phyloP scores from a whole-genome alignment of 2,113 vertebrate genomes.

The Glaucomys volans region DNA sequence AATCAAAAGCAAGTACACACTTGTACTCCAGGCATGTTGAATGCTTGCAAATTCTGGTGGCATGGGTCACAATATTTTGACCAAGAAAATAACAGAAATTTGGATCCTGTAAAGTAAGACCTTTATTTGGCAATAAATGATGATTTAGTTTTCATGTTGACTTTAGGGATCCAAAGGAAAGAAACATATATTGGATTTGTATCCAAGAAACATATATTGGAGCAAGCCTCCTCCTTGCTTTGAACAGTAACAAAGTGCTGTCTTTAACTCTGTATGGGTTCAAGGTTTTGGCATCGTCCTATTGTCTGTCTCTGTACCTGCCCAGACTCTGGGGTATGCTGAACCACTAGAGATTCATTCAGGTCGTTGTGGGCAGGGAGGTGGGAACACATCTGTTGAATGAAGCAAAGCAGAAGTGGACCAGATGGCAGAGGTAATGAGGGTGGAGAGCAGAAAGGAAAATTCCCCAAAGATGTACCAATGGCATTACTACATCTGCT shows the following conservation, averaged over 20 bases:
- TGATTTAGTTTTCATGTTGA: neutral
- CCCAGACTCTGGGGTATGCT: neutral
- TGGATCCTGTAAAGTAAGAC: neutral
- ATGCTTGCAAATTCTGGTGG: neutral
- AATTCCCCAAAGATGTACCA: conserved; percentile 75
- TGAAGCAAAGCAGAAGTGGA: conserved; percentile 60
- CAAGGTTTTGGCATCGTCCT: neutral
- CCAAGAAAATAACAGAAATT: conserved; percentile 12
- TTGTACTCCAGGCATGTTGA: neutral
- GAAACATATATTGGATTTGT: neutral
- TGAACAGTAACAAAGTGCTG: neutral
- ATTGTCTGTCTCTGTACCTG: neutral
- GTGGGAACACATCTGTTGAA: conserved; percentile 19
- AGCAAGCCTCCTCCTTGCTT: neutral
- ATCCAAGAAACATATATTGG: neutral
- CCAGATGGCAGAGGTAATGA: conserved; percentile 78
- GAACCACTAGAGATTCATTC: neutral
- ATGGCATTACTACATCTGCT: conserved; percentile 71
- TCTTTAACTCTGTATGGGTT: neutral
- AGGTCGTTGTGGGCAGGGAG: neutral
- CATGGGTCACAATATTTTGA: neutral
- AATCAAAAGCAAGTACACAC: neutral
- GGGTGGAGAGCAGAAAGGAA: conserved; percentile 67
- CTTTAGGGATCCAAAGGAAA: neutral
- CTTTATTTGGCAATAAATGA: neutral